A percentile compares a stretch with the other conserved stretches of the same genome.
Conservation (phyloP, 2,888 invertebrate genomes). For the Panzeria rudis region DNA sequence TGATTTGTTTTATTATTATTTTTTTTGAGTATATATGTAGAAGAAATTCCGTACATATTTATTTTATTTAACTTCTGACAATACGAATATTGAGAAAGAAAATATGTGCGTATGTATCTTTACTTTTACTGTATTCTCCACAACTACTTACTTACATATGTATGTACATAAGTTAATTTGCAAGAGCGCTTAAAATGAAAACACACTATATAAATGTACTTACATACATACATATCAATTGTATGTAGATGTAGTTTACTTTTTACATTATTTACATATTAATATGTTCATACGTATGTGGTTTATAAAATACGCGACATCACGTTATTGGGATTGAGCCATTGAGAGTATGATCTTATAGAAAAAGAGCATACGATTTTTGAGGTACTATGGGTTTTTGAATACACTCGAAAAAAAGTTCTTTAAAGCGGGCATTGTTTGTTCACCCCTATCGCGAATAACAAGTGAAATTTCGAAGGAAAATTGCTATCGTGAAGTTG, state of each 20-base stretch:
- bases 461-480: too few relatives aligned
- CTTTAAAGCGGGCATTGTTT: background rate
- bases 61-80: conserved; percentile 43
- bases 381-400: background rate
- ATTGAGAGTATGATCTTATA: conserved; percentile 41
- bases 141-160: background rate
- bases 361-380: conserved; percentile 24
- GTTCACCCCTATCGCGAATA: too few relatives aligned
- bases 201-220: background rate
- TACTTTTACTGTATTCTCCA: background rate
- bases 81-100: conserved; percentile 27
- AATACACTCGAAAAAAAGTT: conserved; percentile 35
- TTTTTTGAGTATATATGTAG: background rate
- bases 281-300: background rate
- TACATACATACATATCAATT: background rate
- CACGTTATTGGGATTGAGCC: conserved; percentile 36
- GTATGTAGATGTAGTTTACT: conserved; percentile 25
- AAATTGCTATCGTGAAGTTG: too few relatives aligned
- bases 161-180: background rate
- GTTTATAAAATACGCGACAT: conserved; percentile 46
- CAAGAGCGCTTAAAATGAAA: background rate
- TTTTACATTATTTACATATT: conserved; percentile 35
- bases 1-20: conserved; percentile 22
- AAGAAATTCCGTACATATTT: conserved; percentile 41
- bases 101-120: conserved; percentile 8